Evolutionary conservation across 2,888 invertebrate species (phyloP).

Genomic region (Craniophora ligustri): DNA sequence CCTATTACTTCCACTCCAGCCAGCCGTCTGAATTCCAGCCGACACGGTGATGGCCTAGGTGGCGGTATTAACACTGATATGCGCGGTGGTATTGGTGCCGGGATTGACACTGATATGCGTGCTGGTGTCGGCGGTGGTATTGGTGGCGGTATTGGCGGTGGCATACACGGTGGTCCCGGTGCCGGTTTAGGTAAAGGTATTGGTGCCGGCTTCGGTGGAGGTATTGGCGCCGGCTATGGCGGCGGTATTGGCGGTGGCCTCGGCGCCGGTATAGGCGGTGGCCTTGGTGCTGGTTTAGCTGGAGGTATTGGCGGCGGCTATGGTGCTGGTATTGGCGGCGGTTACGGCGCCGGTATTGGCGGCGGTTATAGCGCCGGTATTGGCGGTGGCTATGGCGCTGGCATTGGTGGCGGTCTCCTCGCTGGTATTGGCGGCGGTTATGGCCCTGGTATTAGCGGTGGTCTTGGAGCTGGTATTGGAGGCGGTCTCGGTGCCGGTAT

Average conservation of each 20-base stretch:
- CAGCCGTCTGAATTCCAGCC: too few species aligned
- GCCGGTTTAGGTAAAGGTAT: neutral
- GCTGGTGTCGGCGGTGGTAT: too few species aligned
- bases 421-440: neutral
- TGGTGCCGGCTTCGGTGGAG: neutral
- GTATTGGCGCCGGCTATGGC: neutral
- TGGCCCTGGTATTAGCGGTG: neutral
- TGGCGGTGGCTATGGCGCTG: neutral
- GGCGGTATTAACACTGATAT: too few species aligned
- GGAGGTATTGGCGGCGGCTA: too few species aligned
- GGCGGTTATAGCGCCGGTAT: neutral
- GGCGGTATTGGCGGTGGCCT: neutral
- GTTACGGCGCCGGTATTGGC: neutral
- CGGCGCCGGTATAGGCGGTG: neutral
- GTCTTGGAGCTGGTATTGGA: neutral
- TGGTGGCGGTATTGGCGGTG: too few species aligned
- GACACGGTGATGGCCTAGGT: too few species aligned
- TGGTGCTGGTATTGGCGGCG: too few species aligned
- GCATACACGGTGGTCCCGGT: neutral
- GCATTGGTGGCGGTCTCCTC: neutral
- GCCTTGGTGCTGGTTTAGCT: too few species aligned
- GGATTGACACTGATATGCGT: too few species aligned
- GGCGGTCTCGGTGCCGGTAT: neutral
- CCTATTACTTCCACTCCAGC: neutral
- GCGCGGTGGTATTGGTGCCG: neutral